Base-by-base conservation (phyloP, 2,797 vertebrate genomes). In the Eutrigla gurnardus region DNA sequence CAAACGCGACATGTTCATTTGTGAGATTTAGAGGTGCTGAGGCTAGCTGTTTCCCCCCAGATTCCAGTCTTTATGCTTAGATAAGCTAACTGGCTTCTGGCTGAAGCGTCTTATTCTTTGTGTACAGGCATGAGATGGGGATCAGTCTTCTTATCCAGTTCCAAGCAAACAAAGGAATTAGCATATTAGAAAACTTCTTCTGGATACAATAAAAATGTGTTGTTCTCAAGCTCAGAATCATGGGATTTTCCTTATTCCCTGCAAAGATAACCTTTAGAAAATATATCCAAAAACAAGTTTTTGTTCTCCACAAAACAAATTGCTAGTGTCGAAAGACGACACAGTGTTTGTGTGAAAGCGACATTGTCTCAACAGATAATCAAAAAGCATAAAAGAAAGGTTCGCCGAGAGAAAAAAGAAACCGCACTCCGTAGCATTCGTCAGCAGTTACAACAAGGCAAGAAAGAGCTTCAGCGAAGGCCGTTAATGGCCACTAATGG, bases 401-500 rank as follows among this genome's bases (percentile, higher is more conserved):
- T 67, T 60, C 5, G 62, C 1, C 8, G 18, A 12, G 12, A 65
- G 9, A 50, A 58, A 65, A 81, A 43, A 42, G 61, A 57, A 66
- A 66, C 39, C 59, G 47, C 35, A 40, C 35, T 14, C 7, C 45
- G 33, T 64, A 18, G 9, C 49, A 73, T 74, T 62, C 81, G 60
- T 76, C 60, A 65, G 65, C 68, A 42, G 32, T 52, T 68, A 82
- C 55, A 66, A 32, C 17, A 60, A 70, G 7, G n/a, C 45, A 58
- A 18, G n/a, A 68, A 39, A 65, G 36, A 32, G 17, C 52, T 72
- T 63, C 35, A 73, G 43, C 36, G 39, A 52, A 65, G 70, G 40
- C 32, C 66, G 49, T 79, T 77, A 74, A 52, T 65, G 58, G 55
- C 33, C 59, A 45, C 15, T 76, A 74, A 71, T 42, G 50, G 66